A percentile compares a stretch with the other conserved stretches of the same genome.
Evolutionary conservation across 2,888 invertebrate genomes (phyloP).

Genomic region (Atethmia centrago): DNA sequence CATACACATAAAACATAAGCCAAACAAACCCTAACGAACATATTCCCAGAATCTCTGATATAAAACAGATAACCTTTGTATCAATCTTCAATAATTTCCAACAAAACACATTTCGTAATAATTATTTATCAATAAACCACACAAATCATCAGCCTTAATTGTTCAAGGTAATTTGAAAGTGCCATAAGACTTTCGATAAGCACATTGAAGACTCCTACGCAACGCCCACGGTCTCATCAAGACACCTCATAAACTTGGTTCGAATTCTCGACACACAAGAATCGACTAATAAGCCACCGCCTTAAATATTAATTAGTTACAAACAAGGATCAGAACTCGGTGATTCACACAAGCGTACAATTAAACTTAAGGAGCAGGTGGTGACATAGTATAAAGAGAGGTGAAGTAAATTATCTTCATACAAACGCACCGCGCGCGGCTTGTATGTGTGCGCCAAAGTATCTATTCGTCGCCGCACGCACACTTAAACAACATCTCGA

Average conservation of each 20-base stretch:
- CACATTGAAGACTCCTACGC: slow-evolving; percentile 46
- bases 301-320: slow-evolving; percentile 52
- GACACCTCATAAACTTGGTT: slow-evolving; percentile 46
- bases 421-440: too few species aligned
- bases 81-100: slow-evolving; percentile 5
- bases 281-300: slow-evolving; percentile 45
- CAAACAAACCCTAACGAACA: background rate
- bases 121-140: slow-evolving; percentile 39
- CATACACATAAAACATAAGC: background rate
- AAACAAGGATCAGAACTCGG: slow-evolving; percentile 56
- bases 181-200: slow-evolving; percentile 41
- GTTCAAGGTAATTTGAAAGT: slow-evolving; percentile 50
- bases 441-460: too few species aligned
- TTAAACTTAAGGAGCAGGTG: slow-evolving; percentile 72
- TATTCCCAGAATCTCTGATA: background rate
- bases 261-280: slow-evolving; percentile 27
- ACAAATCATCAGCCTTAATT: slow-evolving; percentile 46
- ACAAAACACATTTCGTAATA: slow-evolving; percentile 36
- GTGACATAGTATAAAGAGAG: too few species aligned
- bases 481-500: too few species aligned
- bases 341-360: slow-evolving; percentile 65
- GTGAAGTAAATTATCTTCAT: too few species aligned
- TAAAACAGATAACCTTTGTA: background rate
- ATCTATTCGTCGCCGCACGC: too few species aligned
- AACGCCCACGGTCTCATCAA: slow-evolving; percentile 45